Conservation (phyloP, 2,888 invertebrate genomes). For the Drosophila limbata region DNA sequence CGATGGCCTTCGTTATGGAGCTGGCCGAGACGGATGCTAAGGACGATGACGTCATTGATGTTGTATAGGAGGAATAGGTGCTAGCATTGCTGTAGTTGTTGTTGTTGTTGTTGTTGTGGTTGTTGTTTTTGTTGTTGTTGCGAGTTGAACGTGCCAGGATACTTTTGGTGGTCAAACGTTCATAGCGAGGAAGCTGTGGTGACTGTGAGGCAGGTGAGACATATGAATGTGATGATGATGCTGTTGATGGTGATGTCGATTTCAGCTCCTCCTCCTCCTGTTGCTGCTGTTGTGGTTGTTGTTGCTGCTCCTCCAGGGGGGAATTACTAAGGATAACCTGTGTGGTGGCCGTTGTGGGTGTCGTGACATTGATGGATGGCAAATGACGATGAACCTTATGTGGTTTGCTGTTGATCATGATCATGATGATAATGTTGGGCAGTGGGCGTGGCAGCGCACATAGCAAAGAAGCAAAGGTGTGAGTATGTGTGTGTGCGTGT, state of each 20-base stretch:
- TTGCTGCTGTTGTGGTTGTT: constrained; percentile 13
- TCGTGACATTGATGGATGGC: constrained; percentile 80
- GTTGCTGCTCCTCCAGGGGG: constrained; percentile 40
- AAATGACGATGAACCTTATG: constrained; percentile 67
- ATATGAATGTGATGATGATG: constrained; percentile 63
- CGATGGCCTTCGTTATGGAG: constrained; percentile 69
- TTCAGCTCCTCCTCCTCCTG: constrained; percentile 6
- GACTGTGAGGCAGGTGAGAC: constrained; percentile 66
- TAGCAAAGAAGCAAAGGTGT: constrained; percentile 60
- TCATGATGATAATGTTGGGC: constrained; percentile 41
- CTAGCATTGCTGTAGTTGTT: constrained; percentile 60
- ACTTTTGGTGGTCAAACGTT: constrained; percentile 75
- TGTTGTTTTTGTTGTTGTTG: constrained; percentile 12
- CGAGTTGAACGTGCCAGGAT: constrained; percentile 73
- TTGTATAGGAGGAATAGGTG: constrained; percentile 73
- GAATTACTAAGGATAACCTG: constrained; percentile 70
- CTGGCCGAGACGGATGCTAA: constrained; percentile 54
- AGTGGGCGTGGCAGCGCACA: constrained; percentile 43
- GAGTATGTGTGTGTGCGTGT: constrained; percentile 24
- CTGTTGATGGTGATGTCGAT: constrained; percentile 17
- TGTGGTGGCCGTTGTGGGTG: constrained; percentile 79
- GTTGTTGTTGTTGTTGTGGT: constrained; percentile 26
- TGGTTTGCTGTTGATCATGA: constrained; percentile 40
- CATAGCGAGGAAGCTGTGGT: constrained; percentile 54
- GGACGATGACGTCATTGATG: constrained; percentile 69